A percentile compares a stretch with the other conserved stretches of the same genome.
Evolutionary conservation across 1,140 invertebrate species (phyloP).

Genomic region (Meloidogyne floridensis): DNA sequence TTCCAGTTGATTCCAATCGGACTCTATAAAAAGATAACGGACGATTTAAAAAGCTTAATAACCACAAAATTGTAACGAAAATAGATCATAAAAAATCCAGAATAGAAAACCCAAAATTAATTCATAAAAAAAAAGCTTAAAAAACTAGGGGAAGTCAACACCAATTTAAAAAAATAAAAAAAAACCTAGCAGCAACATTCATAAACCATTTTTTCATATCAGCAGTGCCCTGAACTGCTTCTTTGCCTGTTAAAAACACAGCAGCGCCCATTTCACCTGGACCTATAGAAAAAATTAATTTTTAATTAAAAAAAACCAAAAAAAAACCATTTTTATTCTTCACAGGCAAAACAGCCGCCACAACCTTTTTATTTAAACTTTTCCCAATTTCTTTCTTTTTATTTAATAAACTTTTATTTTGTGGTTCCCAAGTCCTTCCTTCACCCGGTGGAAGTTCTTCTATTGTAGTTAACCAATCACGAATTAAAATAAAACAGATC

Average conservation of each 20-base stretch:
- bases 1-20: too few species aligned
- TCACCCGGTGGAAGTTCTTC: constrained; percentile 26
- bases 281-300: constrained; percentile 10
- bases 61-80: too few species aligned
- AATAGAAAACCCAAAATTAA: too few species aligned
- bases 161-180: background rate
- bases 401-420: constrained; percentile 18
- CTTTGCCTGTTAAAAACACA: constrained; percentile 41
- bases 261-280: constrained; percentile 47
- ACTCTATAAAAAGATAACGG: too few species aligned
- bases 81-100: too few species aligned
- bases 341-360: background rate
- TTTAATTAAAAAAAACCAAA: background rate
- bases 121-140: background rate
- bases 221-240: constrained; percentile 31
- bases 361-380: constrained; percentile 12
- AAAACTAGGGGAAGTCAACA: constrained; percentile 25
- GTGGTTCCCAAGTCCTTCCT: constrained; percentile 34
- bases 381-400: constrained; percentile 18
- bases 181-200: constrained; percentile 51
- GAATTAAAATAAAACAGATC: constrained; percentile 15
- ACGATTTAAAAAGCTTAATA: too few species aligned
- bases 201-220: constrained; percentile 59
- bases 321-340: constrained; percentile 9
- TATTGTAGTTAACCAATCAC: constrained; percentile 19